Evolutionary conservation across 1,140 invertebrate species (phyloP).

Genomic region (Ips nitidus): DNA sequence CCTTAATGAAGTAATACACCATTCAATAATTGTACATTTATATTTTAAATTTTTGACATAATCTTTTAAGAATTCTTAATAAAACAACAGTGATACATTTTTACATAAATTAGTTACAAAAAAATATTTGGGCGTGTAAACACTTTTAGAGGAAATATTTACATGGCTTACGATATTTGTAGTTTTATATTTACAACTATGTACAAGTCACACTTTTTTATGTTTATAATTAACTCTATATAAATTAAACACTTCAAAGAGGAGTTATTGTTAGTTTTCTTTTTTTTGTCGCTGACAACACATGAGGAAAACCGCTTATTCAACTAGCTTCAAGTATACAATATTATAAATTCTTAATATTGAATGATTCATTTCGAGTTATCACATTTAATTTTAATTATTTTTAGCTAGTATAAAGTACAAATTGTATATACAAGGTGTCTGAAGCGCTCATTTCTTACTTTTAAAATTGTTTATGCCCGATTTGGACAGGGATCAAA

Average conservation of each 20-base stretch:
- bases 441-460: neutral
- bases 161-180: conserved; percentile 21
- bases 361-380: conserved; percentile 15
- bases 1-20: too few species aligned
- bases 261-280: too few species aligned
- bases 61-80: conserved; percentile 25
- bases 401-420: conserved; percentile 7
- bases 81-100: conserved; percentile 34
- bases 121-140: conserved; percentile 34
- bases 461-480: neutral
- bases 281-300: neutral
- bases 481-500: neutral
- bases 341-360: neutral
- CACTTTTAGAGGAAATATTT: conserved; percentile 25
- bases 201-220: conserved; percentile 9
- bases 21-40: conserved; percentile 24
- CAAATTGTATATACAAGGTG: conserved; percentile 14
- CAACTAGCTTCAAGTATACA: neutral
- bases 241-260: neutral
- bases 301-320: neutral
- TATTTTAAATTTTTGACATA: conserved; percentile 31
- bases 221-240: conserved; percentile 2
- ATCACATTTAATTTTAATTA: conserved; percentile 23
- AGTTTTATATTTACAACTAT: conserved; percentile 16
- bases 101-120: conserved; percentile 35